Percentiles rank a stretch among this genome's conserved stretches.
Evolutionary conservation across 2,797 vertebrate species (phyloP).

Genomic region (Astyanax mexicanus): DNA sequence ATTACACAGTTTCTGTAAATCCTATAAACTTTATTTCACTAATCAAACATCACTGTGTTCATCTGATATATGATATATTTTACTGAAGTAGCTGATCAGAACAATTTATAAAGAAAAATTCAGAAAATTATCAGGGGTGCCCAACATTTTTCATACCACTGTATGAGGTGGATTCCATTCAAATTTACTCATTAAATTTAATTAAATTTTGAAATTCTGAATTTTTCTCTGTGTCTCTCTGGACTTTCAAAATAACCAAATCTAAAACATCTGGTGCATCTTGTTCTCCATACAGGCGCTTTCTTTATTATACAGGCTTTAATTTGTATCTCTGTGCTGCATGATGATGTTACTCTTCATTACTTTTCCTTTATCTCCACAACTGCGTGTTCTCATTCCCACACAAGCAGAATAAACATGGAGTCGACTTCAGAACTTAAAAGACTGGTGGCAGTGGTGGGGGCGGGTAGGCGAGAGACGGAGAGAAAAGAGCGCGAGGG

Average conservation of each 20-base stretch:
- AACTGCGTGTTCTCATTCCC: conserved; percentile 10
- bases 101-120: too few relatives aligned
- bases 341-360: conserved; percentile 28
- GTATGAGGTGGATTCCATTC: too few relatives aligned
- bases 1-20: too few relatives aligned
- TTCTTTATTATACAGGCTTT: conserved; percentile 3
- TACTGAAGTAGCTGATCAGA: too few relatives aligned
- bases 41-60: too few relatives aligned
- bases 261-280: not conserved
- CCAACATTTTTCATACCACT: too few relatives aligned
- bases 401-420: conserved; percentile 27
- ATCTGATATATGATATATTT: too few relatives aligned
- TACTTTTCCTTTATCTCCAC: not conserved
- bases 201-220: too few relatives aligned
- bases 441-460: conserved; percentile 9
- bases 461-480: conserved; percentile 1
- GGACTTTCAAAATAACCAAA: not conserved
- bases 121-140: too few relatives aligned
- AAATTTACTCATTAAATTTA: too few relatives aligned
- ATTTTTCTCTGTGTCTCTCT: not conserved
- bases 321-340: conserved; percentile 17
- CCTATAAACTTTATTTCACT: too few relatives aligned
- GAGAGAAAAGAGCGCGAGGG: not conserved
- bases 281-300: not conserved
- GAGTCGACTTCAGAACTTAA: conserved; percentile 25